Evolutionary conservation across 2,797 vertebrate species (phyloP).

Genomic region (Artibeus lituratus): DNA sequence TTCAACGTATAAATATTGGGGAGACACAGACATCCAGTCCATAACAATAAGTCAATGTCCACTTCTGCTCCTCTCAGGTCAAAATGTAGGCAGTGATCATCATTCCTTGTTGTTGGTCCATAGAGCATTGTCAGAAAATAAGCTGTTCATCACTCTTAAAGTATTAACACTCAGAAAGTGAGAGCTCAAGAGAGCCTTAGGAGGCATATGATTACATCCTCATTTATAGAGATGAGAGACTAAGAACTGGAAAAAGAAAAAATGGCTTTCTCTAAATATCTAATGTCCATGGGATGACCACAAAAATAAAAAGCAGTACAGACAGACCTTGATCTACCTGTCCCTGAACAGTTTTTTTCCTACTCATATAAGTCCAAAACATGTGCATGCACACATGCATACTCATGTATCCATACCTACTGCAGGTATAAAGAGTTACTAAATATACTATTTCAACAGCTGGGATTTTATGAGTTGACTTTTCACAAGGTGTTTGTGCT

Average conservation of each 20-base stretch:
- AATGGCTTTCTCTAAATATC: constrained; percentile 56
- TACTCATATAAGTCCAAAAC: constrained; percentile 49
- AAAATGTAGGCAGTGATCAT: constrained; percentile 17
- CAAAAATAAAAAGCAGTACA: constrained; percentile 42
- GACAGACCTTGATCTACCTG: constrained; percentile 1
- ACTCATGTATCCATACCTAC: constrained; percentile 36
- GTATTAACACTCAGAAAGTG: constrained; percentile 52
- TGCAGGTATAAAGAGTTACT: constrained; percentile 67
- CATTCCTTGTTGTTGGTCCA: neutral
- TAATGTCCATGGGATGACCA: neutral
- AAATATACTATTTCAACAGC: constrained; percentile 72
- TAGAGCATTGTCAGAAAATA: constrained; percentile 36
- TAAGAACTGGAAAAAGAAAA: constrained; percentile 44
- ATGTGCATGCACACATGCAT: neutral
- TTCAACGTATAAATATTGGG: neutral
- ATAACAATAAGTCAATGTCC: neutral
- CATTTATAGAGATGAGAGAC: constrained; percentile 59
- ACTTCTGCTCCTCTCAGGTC: neutral
- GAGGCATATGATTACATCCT: constrained; percentile 40
- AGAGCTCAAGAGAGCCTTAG: neutral
- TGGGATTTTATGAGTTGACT: constrained; percentile 73
- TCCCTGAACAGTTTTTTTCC: constrained; percentile 11
- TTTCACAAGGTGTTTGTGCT: constrained; percentile 72
- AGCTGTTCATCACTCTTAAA: constrained; percentile 26
- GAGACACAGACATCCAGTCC: neutral